These are phyloP conservation scores for Maylandia zebra DNA, from an alignment of 2,113 vertebrate species.

Conservation along the genomic window DNA sequence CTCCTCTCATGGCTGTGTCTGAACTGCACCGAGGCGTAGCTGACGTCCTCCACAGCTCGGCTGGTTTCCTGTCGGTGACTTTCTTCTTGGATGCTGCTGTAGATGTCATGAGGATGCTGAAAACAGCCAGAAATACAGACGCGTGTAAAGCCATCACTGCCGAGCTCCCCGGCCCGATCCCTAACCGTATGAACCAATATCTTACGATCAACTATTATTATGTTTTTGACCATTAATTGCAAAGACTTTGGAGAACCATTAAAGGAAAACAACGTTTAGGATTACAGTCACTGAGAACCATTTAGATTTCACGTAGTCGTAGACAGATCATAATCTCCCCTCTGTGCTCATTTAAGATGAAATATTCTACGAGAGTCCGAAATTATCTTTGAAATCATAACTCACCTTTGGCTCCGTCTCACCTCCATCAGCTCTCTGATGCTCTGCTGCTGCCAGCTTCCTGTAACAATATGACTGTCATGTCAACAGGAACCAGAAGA, in stretches of 20 bases:
- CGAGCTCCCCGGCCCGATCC: background rate
- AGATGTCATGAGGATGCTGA: background rate
- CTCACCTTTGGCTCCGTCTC: background rate
- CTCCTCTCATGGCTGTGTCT: background rate
- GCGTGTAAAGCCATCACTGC: background rate
- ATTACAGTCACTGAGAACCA: accelerated
- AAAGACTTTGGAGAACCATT: background rate
- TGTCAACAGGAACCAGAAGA: background rate
- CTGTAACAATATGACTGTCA: background rate
- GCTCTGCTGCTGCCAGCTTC: background rate
- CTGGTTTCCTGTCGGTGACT: background rate
- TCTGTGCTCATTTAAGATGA: background rate
- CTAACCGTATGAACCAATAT: background rate
- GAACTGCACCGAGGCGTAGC: constrained; percentile 13
- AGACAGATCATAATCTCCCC: accelerated
- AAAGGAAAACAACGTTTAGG: background rate
- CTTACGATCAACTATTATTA: background rate
- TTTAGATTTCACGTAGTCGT: background rate
- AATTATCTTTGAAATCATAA: background rate
- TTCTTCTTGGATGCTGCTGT: background rate
- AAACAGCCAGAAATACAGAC: background rate
- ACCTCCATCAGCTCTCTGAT: background rate
- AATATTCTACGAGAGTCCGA: background rate
- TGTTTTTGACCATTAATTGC: background rate
- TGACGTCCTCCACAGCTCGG: background rate